Evolutionary conservation across 1,140 invertebrate species (phyloP), one percentile per base, ranked within the genome.

Genomic region (Cotesia typhae): DNA sequence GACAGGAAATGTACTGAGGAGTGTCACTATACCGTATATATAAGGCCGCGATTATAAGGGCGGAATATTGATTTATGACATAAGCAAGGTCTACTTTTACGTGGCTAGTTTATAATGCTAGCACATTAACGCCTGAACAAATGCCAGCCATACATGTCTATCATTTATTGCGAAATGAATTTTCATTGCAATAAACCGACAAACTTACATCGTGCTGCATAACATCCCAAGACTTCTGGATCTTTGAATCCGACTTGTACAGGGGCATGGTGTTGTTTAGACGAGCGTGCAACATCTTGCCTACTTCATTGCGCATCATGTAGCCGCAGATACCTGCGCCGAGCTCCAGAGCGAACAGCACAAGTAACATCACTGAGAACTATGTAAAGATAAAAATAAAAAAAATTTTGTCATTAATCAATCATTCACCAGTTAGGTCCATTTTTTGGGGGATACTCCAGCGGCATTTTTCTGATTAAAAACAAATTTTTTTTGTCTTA

Each of bases 301-400:
- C 89, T 47, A 95, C 87, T 70, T 94, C 91, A 72, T 89, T 88
- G 71, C 92, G 90, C 82, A 95, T 92, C 70, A 95, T 88, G 85
- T 95, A 96, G 4, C 94, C 95, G 14, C 94, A 92, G 80, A 97
- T 93, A 71, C 94, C 96, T 70, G 92, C 92, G 4, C 92, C 93
- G 65, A 97, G 82, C 87, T 98, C 95, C 71, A 95, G 84, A 2
- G 94, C 88, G 83, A 97, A 96, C 70, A 97, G 94, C 9, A 96
- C 80, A 9, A 92, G 85, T 73, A 97, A 85, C 57, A 97, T 87
- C 60, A 94, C 91, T 12, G 94, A 92, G 87, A 96, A 98, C 93
- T 95, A 84, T 3, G 75, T 66, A 66, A 65, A 51, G 63, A 55
- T 55, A 66, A 53, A 3, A 67, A 71, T 55, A 20, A 51, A 28